Conservation (phyloP, 1,140 invertebrate species). For the Heliconius hermathena region DNA sequence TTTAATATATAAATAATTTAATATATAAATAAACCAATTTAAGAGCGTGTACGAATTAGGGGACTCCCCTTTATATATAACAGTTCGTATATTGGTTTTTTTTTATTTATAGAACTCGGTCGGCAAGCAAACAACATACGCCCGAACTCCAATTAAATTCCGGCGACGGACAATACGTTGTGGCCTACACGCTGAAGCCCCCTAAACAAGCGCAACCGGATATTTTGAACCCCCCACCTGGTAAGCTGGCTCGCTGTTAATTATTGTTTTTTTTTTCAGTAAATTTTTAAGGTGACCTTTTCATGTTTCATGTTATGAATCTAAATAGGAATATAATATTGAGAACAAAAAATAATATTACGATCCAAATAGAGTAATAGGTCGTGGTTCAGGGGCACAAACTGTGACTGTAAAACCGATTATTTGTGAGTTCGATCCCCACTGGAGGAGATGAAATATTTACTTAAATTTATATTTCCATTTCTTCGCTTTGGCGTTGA, state of each 20-base stretch:
- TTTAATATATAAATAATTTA: background rate
- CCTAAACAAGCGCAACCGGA: constrained; percentile 70
- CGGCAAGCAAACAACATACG: constrained; percentile 63
- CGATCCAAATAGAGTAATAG: too few relatives aligned
- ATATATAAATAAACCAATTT: background rate
- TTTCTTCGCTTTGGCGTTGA: too few relatives aligned
- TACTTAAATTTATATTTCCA: too few relatives aligned
- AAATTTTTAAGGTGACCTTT: too few relatives aligned
- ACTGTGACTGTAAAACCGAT: too few relatives aligned
- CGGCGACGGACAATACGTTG: constrained; percentile 71
- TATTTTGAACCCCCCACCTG: constrained; percentile 72
- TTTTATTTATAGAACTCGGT: constrained; percentile 44
- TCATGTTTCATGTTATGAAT: too few relatives aligned
- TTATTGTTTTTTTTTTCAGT: too few relatives aligned
- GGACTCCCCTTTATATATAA: constrained; percentile 1
- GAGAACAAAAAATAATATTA: too few relatives aligned
- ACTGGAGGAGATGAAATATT: too few relatives aligned
- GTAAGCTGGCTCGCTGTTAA: constrained; percentile 42
- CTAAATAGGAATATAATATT: too few relatives aligned
- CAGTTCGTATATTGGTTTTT: constrained; percentile 32
- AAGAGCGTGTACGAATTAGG: background rate
- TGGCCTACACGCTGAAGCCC: constrained; percentile 72
- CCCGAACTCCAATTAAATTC: constrained; percentile 72
- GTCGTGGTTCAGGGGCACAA: too few relatives aligned
- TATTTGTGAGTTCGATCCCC: too few relatives aligned